These are phyloP conservation scores for Hoplostethus mediterraneus DNA, from an alignment of 2,797 vertebrate species.

Conservation along the genomic window DNA sequence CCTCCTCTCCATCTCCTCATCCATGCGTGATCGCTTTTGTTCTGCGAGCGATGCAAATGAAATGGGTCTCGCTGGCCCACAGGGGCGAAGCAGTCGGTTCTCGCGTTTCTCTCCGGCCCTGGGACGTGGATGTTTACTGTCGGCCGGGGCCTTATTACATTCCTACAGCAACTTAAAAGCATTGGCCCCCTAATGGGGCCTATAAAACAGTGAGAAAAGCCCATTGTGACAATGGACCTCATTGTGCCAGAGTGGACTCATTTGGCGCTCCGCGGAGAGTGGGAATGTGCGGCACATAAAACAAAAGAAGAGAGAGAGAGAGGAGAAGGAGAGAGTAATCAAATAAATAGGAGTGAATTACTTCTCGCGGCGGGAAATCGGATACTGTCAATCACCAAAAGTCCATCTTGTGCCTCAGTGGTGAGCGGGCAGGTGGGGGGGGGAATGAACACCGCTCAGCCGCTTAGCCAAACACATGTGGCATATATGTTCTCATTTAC, in stretches of 20 bases:
- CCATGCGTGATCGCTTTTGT: slow-evolving; percentile 69
- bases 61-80: slow-evolving; percentile 58
- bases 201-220: slow-evolving; percentile 78
- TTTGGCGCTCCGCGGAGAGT: slow-evolving; percentile 62
- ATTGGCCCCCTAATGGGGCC: slow-evolving; percentile 69
- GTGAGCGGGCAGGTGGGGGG: slow-evolving; percentile 1
- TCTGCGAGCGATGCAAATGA: slow-evolving; percentile 71
- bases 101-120: slow-evolving; percentile 47
- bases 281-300: slow-evolving; percentile 57
- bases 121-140: slow-evolving; percentile 74
- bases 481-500: slow-evolving; percentile 29
- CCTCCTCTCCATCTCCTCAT: slow-evolving; percentile 48
- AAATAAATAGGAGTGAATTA: slow-evolving; percentile 72
- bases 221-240: slow-evolving; percentile 69
- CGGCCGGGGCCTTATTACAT: slow-evolving; percentile 73
- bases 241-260: slow-evolving; percentile 72
- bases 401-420: slow-evolving; percentile 51
- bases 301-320: slow-evolving; percentile 34
- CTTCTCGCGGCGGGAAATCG: slow-evolving; percentile 59
- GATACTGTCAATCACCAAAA: slow-evolving; percentile 55
- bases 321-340: slow-evolving; percentile 53
- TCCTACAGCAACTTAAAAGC: slow-evolving; percentile 82
- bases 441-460: slow-evolving; percentile 34
- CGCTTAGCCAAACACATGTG: slow-evolving; percentile 34
- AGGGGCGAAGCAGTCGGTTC: slow-evolving; percentile 43